These are phyloP conservation scores for Tetramorium simillimum DNA, from an alignment of 1,140 invertebrate species.

Conservation along the genomic window DNA sequence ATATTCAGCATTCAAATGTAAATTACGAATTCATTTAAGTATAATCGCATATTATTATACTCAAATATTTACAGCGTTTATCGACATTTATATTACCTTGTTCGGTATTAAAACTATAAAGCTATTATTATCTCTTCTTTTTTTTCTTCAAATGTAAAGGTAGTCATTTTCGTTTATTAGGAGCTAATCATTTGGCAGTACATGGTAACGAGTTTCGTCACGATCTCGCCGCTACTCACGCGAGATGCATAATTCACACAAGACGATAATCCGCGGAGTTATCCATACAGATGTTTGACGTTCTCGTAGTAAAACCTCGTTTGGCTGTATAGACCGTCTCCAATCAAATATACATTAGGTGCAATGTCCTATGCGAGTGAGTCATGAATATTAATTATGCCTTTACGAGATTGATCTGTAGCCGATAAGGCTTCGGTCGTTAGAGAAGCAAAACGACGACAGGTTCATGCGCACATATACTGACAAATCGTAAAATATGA, in stretches of 20 bases:
- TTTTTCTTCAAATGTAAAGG: neutral
- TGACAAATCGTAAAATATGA: constrained; percentile 57
- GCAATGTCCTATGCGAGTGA: constrained; percentile 68
- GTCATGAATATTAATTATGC: constrained; percentile 76
- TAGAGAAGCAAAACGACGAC: constrained; percentile 46
- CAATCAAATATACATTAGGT: constrained; percentile 73
- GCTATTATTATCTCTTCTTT: neutral
- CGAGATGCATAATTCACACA: constrained; percentile 47
- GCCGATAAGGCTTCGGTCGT: constrained; percentile 56
- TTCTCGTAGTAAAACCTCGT: constrained; percentile 47
- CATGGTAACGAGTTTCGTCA: constrained; percentile 5
- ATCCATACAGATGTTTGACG: constrained; percentile 28
- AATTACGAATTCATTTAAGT: neutral
- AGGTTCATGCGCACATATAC: constrained; percentile 22
- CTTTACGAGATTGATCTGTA: constrained; percentile 55
- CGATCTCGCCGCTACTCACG: neutral
- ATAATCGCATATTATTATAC: neutral
- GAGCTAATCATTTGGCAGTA: constrained; percentile 9
- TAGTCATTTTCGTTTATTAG: constrained; percentile 14
- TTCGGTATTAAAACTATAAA: neutral
- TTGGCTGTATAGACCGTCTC: constrained; percentile 26
- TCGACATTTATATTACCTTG: neutral
- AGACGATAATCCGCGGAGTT: constrained; percentile 17
- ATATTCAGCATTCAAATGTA: neutral
- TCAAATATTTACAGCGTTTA: neutral